phyloP scores from a whole-genome alignment of 2,113 vertebrate species.

The Ceyx cyanopectus region DNA sequence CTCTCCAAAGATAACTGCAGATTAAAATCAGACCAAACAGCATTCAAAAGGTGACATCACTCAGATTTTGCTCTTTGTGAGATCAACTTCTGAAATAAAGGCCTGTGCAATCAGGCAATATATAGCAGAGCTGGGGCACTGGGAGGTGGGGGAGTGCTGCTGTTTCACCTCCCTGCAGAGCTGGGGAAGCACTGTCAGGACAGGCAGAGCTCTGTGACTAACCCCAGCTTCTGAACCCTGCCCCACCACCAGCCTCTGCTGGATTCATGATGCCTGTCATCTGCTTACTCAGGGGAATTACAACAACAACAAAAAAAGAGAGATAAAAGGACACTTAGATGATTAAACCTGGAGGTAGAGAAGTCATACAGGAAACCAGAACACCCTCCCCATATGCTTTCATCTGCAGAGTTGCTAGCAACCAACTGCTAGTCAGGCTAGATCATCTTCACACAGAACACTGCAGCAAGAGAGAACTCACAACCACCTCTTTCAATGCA shows the following conservation, averaged over 20 bases:
- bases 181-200: not conserved
- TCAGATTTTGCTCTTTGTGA: not conserved
- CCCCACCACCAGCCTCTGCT: not conserved
- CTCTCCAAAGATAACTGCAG: not conserved
- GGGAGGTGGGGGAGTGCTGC: not conserved
- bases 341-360: not conserved
- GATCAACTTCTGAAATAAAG: not conserved
- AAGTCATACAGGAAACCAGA: not conserved
- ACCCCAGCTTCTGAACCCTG: not conserved
- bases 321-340: not conserved
- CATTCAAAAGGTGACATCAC: not conserved
- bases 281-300: not conserved
- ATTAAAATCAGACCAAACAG: not conserved
- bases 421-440: not conserved
- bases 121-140: not conserved
- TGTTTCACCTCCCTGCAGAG: not conserved
- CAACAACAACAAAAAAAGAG: not conserved
- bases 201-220: not conserved
- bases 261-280: not conserved
- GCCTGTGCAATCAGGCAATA: not conserved
- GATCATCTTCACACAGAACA: not conserved
- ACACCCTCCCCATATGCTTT: not conserved
- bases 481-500: not conserved
- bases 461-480: not conserved
- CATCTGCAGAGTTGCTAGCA: not conserved